These are phyloP conservation scores for Ditylenchus dipsaci DNA, from an alignment of 1,140 invertebrate genomes.

Conservation along the genomic window DNA sequence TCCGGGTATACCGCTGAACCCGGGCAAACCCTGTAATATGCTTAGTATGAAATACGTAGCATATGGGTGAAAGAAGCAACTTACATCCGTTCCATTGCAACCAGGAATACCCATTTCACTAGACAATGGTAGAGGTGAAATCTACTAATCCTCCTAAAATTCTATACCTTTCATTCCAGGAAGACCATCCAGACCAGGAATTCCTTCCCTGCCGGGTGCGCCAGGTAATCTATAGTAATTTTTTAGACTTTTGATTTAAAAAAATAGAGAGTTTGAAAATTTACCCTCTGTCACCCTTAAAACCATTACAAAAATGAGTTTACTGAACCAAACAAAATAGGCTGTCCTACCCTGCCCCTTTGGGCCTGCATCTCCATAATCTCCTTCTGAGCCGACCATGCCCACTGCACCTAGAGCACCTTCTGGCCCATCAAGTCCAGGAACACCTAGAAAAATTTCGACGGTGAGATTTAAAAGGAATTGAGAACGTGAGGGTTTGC, in stretches of 20 bases:
- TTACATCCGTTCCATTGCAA: constrained; percentile 58
- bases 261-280: constrained; percentile 15
- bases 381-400: constrained; percentile 49
- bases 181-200: constrained; percentile 52
- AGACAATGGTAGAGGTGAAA: no score
- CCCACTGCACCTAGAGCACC: constrained; percentile 46
- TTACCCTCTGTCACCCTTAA: background rate
- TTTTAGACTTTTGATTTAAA: constrained; percentile 14
- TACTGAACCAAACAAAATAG: constrained; percentile 2
- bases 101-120: constrained; percentile 52
- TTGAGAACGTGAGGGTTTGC: background rate
- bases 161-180: constrained; percentile 48
- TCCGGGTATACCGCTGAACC: background rate
- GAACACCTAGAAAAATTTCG: constrained; percentile 24
- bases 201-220: constrained; percentile 42
- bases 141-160: background rate
- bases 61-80: no score
- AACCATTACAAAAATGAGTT: constrained; percentile 2
- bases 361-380: constrained; percentile 52
- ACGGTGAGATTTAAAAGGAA: no score
- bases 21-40: constrained; percentile 14
- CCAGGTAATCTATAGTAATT: constrained; percentile 47
- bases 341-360: constrained; percentile 42
- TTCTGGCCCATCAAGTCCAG: constrained; percentile 54
- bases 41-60: constrained; percentile 16